Percentiles rank a stretch among this genome's conserved stretches.
These are phyloP conservation scores for Hemicordylus capensis DNA, from an alignment of 2,113 vertebrate genomes.

Conservation along the genomic window DNA sequence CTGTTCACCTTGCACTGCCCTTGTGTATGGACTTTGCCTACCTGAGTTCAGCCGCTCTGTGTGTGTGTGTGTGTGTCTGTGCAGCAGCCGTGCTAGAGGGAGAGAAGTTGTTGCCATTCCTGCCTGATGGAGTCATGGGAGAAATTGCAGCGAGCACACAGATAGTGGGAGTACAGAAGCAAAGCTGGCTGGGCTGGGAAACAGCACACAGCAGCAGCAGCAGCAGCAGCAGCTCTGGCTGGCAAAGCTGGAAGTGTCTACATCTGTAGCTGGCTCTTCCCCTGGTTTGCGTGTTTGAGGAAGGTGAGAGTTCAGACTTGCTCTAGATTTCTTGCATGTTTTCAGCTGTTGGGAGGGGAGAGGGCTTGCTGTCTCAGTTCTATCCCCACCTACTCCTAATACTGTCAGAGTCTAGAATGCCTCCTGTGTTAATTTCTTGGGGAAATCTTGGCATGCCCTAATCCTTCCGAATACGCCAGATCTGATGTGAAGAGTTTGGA, in stretches of 20 bases:
- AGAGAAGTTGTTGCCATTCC: conserved; percentile 67
- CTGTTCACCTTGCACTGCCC: conserved; percentile 62
- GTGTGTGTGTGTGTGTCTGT: background rate
- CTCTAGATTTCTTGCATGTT: background rate
- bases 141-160: conserved; percentile 60
- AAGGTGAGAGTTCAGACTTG: conserved; percentile 55
- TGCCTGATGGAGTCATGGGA: conserved; percentile 70
- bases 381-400: background rate
- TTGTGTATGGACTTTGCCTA: conserved; percentile 46
- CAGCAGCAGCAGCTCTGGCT: conserved; percentile 56
- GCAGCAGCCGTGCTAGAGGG: conserved; percentile 7
- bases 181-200: conserved; percentile 33
- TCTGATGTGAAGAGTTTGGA: background rate
- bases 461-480: fast-evolving
- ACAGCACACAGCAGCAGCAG: conserved; percentile 32
- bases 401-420: background rate
- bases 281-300: conserved; percentile 31
- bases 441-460: background rate
- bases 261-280: conserved; percentile 19
- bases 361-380: fast-evolving
- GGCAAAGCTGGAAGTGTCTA: conserved; percentile 18
- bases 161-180: conserved; percentile 53
- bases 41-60: conserved; percentile 24
- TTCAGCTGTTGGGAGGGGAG: conserved; percentile 12
- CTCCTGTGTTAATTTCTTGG: background rate